A percentile compares a stretch with the other conserved stretches of the same genome.
These are phyloP conservation scores for Blomia tropicalis DNA, from an alignment of 2,888 invertebrate species.

Conservation along the genomic window DNA sequence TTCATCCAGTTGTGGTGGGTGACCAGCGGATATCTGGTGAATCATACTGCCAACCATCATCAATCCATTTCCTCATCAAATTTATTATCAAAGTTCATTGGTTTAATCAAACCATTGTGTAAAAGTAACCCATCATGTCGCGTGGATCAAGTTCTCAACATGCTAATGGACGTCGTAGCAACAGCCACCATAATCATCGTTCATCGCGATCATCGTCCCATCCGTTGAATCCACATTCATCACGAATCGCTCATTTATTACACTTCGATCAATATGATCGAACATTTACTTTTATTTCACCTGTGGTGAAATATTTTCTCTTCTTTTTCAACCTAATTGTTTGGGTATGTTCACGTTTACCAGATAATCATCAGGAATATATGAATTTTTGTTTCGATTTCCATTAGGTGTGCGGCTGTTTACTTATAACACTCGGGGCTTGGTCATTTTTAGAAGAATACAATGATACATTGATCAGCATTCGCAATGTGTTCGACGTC, in stretches of 20 bases:
- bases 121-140: slow-evolving; percentile 1
- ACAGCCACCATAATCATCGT: no score
- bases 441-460: slow-evolving; percentile 87
- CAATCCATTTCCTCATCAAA: no score
- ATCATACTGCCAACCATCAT: no score
- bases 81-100: no score
- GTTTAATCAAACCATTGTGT: no score
- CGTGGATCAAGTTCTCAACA: not conserved
- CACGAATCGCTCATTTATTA: not conserved
- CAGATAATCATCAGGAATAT: not conserved
- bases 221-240: slow-evolving; percentile 1
- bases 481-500: slow-evolving; percentile 67
- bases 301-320: slow-evolving; percentile 74
- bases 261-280: slow-evolving; percentile 21
- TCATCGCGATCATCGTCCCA: not conserved
- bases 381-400: no score
- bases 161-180: not conserved
- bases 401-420: slow-evolving; percentile 74
- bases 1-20: no score
- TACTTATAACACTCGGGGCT: slow-evolving; percentile 66
- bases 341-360: slow-evolving; percentile 51
- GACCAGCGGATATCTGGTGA: no score
- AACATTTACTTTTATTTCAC: slow-evolving; percentile 49
- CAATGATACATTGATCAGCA: slow-evolving; percentile 57
- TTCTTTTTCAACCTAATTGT: slow-evolving; percentile 73